A percentile compares a stretch with the other conserved stretches of the same genome.
Conservation (phyloP, 2,888 invertebrate species). For the Lobophora halterata region DNA sequence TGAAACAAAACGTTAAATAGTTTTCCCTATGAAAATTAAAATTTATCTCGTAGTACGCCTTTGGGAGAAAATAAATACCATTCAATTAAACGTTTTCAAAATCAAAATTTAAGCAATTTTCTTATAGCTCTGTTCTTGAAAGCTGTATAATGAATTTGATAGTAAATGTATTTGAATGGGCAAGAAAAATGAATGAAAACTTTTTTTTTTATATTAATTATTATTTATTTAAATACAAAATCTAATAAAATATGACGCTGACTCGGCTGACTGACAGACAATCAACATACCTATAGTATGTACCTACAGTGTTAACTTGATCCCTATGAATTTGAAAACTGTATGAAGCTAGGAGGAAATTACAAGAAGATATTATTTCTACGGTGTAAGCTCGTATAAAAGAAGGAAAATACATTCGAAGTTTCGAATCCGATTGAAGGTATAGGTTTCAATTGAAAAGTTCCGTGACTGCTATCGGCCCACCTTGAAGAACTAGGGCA, state of each 20-base stretch:
- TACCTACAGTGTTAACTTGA: too few species aligned
- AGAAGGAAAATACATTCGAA: slow-evolving; percentile 2
- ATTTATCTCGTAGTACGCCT: slow-evolving; percentile 22
- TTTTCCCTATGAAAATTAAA: slow-evolving; percentile 1
- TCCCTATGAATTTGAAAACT: too few species aligned
- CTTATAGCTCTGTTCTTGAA: slow-evolving; percentile 27
- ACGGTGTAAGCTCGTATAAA: not conserved
- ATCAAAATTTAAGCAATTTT: slow-evolving; percentile 23
- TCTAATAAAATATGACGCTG: too few species aligned
- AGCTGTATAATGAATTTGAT: slow-evolving; percentile 22
- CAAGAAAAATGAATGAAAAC: not conserved
- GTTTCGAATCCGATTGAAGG: slow-evolving; percentile 16
- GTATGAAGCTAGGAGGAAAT: too few species aligned
- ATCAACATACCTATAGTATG: too few species aligned
- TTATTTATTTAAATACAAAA: too few species aligned
- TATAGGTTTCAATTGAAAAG: slow-evolving; percentile 24
- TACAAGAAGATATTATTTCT: too few species aligned
- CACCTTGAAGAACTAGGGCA: slow-evolving; percentile 29
- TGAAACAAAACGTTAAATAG: slow-evolving; percentile 12
- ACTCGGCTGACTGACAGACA: too few species aligned
- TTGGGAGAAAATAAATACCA: slow-evolving; percentile 18
- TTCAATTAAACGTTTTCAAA: slow-evolving; percentile 14
- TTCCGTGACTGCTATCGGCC: slow-evolving; percentile 30
- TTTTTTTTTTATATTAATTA: too few species aligned
- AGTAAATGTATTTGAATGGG: slow-evolving; percentile 18